phyloP scores from a whole-genome alignment of 2,113 vertebrate species.

The Gopherus evgoodei region DNA sequence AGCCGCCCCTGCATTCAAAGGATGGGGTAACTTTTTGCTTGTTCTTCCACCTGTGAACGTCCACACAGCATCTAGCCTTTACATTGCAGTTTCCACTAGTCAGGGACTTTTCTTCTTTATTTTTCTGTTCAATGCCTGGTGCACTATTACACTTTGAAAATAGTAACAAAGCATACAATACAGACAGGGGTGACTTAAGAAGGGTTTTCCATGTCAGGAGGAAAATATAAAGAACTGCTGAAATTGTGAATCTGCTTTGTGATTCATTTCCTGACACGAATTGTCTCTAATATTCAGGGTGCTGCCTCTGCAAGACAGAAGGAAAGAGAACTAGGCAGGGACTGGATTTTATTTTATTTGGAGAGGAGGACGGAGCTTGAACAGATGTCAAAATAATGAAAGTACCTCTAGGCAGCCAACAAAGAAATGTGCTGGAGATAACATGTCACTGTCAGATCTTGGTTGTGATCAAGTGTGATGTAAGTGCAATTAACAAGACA shows the following conservation, averaged over 20 bases:
- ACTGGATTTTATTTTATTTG: slow-evolving; percentile 14
- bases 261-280: slow-evolving; percentile 27
- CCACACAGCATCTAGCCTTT: neutral
- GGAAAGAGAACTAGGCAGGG: slow-evolving; percentile 40
- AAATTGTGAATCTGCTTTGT: slow-evolving; percentile 27
- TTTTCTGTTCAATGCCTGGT: neutral
- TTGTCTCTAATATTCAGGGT: neutral
- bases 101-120: neutral
- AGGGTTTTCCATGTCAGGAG: neutral
- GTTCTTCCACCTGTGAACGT: neutral
- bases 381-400: neutral
- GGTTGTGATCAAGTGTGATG: neutral
- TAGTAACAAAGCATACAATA: neutral
- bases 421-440: neutral
- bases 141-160: neutral
- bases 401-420: neutral
- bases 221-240: slow-evolving; percentile 48
- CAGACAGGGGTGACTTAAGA: slow-evolving; percentile 4
- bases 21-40: neutral
- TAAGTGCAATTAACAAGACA: neutral
- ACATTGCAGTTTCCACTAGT: neutral
- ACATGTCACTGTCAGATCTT: neutral
- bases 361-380: neutral
- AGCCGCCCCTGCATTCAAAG: neutral
- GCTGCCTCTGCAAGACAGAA: slow-evolving; percentile 14